phyloP scores from a whole-genome alignment of 2,797 vertebrate genomes.

The Tamandua tetradactyla region DNA sequence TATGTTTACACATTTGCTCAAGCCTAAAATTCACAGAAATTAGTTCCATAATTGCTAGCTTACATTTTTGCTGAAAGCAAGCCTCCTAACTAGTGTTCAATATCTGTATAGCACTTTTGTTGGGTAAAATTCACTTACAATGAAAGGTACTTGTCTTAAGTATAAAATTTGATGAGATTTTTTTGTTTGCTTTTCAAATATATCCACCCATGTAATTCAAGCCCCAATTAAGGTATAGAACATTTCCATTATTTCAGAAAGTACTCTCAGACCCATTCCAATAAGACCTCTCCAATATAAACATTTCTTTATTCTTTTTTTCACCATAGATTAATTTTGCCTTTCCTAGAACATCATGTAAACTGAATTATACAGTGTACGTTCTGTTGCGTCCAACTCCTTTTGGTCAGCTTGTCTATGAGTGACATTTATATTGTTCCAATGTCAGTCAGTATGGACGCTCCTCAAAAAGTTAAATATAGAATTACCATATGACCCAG shows the following conservation, averaged over 20 bases:
- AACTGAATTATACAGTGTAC: neutral
- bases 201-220: neutral
- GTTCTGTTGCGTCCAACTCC: neutral
- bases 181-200: neutral
- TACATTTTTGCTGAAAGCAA: neutral
- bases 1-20: neutral
- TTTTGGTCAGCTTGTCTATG: neutral
- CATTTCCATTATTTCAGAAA: neutral
- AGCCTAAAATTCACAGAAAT: constrained; percentile 1
- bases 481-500: too few species aligned
- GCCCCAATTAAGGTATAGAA: neutral
- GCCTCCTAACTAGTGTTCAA: constrained; percentile 8
- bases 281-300: neutral
- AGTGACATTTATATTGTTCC: neutral
- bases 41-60: constrained; percentile 11
- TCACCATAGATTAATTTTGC: neutral
- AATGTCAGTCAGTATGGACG: neutral
- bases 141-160: neutral
- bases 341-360: neutral
- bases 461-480: too few species aligned
- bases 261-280: neutral
- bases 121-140: neutral
- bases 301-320: neutral
- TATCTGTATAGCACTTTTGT: neutral
- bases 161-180: neutral